A percentile compares a stretch with the other conserved stretches of the same genome.
Conservation (phyloP, 2,888 invertebrate species). For the Heliconius sara region DNA sequence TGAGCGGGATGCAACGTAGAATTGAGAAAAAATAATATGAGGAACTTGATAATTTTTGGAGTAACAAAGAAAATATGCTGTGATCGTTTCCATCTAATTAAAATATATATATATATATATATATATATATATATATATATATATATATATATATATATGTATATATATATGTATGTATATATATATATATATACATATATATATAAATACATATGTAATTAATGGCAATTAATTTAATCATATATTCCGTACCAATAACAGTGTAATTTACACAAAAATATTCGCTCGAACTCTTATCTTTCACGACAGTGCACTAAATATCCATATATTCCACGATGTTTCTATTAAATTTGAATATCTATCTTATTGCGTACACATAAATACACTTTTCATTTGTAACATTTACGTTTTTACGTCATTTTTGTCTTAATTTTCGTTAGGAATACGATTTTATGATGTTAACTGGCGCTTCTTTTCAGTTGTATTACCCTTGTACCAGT, state of each 20-base stretch:
- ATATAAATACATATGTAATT: background rate
- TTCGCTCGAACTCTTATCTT: conserved; percentile 7
- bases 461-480: conserved; percentile 11
- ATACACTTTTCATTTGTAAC: background rate
- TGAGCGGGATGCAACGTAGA: too few species aligned
- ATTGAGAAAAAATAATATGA: too few species aligned
- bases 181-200: too few species aligned
- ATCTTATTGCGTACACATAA: conserved; percentile 1
- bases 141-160: too few species aligned
- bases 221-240: background rate
- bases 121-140: too few species aligned
- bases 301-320: conserved; percentile 18
- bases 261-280: background rate
- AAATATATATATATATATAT: too few species aligned
- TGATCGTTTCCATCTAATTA: background rate
- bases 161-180: too few species aligned
- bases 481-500: background rate
- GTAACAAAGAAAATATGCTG: too few species aligned
- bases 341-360: background rate
- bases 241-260: background rate
- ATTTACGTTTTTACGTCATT: background rate
- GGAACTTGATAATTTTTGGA: too few species aligned
- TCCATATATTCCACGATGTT: background rate
- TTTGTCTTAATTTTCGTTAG: background rate
- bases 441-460: background rate